These are phyloP conservation scores for Nematostella vectensis DNA, from an alignment of 92 coral and sea anemone species.

Conservation along the genomic window DNA sequence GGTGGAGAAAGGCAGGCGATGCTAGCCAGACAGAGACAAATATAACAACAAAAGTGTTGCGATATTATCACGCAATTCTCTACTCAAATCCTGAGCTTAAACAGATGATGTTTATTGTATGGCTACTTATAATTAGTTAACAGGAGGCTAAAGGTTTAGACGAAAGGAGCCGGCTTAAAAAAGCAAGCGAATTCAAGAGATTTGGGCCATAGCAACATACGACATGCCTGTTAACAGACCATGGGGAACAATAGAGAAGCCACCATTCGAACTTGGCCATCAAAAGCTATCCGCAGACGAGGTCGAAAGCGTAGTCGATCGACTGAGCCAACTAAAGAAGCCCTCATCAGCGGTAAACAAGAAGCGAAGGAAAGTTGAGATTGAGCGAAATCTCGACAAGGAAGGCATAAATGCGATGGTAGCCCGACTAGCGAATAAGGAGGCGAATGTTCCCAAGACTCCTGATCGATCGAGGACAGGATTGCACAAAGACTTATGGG, in stretches of 20 bases:
- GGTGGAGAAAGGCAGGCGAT: no score
- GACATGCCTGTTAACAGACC: conserved; percentile 38
- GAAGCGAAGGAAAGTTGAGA: conserved; percentile 37
- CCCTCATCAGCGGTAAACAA: conserved; percentile 5
- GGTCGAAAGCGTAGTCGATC: conserved; percentile 67
- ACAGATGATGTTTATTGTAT: background rate
- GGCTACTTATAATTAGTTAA: background rate
- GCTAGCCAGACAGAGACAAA: no score
- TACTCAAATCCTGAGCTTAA: no score
- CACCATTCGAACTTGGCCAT: conserved; percentile 84
- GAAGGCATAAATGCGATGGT: conserved; percentile 64
- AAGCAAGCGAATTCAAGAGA: no score
- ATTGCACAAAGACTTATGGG: conserved; percentile 71
- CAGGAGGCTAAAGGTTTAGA: no score
- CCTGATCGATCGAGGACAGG: conserved; percentile 72
- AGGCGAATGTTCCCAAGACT: conserved; percentile 48
- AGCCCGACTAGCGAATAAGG: conserved; percentile 74
- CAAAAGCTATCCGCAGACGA: conserved; percentile 63
- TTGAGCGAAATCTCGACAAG: conserved; percentile 50
- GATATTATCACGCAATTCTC: no score
- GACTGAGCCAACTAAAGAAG: conserved; percentile 61
- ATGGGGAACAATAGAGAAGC: conserved; percentile 89
- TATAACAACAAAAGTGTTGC: no score
- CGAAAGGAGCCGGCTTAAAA: no score
- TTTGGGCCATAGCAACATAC: no score